Evolutionary conservation across 2,113 vertebrate genomes (phyloP).

Genomic region (Cyprinodon variegatus): DNA sequence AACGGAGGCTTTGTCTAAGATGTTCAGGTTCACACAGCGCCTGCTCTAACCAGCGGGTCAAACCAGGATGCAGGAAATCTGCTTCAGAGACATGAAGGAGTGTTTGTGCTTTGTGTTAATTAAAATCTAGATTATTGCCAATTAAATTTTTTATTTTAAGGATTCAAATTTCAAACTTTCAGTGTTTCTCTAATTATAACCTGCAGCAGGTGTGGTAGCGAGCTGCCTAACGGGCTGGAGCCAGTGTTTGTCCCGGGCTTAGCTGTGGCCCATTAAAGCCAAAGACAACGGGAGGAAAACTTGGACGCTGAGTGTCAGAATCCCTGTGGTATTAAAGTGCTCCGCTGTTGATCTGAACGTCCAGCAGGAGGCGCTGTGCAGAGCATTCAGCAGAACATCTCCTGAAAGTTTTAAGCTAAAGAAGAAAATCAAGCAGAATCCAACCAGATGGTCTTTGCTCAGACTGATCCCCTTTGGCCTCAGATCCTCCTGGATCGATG

Average conservation of each 20-base stretch:
- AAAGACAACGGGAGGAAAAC: neutral
- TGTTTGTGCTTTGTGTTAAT: neutral
- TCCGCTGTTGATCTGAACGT: neutral
- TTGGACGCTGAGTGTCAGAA: neutral
- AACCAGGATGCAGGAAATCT: too few species aligned
- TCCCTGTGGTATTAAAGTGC: neutral
- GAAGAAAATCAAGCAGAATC: too few species aligned
- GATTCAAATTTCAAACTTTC: neutral
- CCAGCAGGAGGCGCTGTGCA: neutral
- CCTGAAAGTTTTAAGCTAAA: too few species aligned
- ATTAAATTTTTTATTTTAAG: neutral
- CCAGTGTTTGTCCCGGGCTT: neutral
- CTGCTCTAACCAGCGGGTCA: neutral
- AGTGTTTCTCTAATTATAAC: neutral
- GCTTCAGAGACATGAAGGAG: neutral
- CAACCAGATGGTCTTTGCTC: too few species aligned
- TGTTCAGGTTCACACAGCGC: neutral
- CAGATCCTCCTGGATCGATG: too few species aligned
- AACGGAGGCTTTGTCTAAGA: too few species aligned
- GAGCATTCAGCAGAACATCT: too few species aligned
- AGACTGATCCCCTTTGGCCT: too few species aligned
- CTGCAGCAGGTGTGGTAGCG: slow-evolving; percentile 1
- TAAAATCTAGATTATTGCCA: neutral
- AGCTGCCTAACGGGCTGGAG: neutral
- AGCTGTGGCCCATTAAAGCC: neutral